phyloP scores from a whole-genome alignment of 2,113 vertebrate genomes.

The Dendropsophus ebraccatus region DNA sequence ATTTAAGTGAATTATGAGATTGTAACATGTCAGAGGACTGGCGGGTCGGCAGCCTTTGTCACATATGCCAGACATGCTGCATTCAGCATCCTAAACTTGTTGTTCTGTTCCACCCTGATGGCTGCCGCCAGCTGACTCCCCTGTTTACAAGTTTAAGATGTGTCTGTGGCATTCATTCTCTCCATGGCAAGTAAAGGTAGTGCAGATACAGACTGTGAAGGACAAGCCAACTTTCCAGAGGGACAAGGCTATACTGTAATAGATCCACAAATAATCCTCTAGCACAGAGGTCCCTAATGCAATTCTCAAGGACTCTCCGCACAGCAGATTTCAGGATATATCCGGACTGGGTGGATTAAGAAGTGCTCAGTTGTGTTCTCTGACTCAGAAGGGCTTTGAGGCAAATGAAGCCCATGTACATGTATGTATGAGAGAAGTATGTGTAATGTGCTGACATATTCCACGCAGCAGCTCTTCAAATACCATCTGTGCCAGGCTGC shows the following conservation, averaged over 20 bases:
- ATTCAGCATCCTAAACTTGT: conserved; percentile 10
- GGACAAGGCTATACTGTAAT: conserved; percentile 4
- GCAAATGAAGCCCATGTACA: background rate
- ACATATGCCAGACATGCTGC: conserved; percentile 9
- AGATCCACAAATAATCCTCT: conserved; percentile 28
- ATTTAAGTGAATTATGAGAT: background rate
- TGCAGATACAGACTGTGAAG: background rate
- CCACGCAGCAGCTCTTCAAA: background rate
- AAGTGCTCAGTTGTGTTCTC: background rate
- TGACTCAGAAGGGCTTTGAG: background rate
- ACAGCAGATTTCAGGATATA: conserved; percentile 24
- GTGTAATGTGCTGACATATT: background rate
- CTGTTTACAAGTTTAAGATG: conserved; percentile 34
- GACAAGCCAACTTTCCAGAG: conserved; percentile 33
- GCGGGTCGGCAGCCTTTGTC: background rate
- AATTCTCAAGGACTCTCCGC: conserved; percentile 9
- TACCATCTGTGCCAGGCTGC: background rate
- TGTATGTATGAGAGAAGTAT: background rate
- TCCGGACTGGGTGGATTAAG: background rate
- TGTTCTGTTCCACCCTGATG: background rate
- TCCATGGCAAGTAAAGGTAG: background rate
- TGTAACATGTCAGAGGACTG: conserved; percentile 13
- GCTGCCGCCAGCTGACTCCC: conserved; percentile 14
- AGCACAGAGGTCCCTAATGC: background rate
- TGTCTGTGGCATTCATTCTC: background rate